phyloP scores from a whole-genome alignment of 2,797 vertebrate species.

The Alcedo quadribrachys region DNA sequence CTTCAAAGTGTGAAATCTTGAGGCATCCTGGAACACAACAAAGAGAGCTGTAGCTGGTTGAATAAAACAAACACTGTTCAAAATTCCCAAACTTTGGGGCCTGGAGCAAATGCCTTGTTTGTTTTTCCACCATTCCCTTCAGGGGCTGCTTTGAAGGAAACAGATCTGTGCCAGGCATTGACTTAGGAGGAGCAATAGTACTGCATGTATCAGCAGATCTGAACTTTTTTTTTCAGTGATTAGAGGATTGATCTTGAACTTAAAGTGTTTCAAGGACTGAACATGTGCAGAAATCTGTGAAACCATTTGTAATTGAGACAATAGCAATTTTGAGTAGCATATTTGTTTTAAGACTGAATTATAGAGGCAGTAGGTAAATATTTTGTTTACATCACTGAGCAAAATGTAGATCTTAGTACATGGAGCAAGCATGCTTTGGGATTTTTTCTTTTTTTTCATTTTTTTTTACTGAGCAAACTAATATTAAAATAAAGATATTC shows the following conservation, averaged over 20 bases:
- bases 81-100: constrained; percentile 28
- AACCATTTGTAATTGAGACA: neutral
- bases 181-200: neutral
- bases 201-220: neutral
- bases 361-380: neutral
- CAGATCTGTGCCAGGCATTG: neutral
- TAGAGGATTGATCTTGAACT: neutral
- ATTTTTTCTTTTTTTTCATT: too few relatives aligned
- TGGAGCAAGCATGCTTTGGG: neutral
- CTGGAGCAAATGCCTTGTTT: constrained; percentile 36
- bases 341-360: neutral
- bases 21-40: constrained; percentile 10
- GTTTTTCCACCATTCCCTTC: neutral
- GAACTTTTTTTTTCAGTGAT: neutral
- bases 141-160: constrained; percentile 32
- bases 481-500: neutral
- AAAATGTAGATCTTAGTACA: neutral
- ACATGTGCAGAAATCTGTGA: neutral
- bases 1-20: constrained; percentile 50
- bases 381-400: neutral
- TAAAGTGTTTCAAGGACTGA: neutral
- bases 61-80: constrained; percentile 32
- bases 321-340: neutral
- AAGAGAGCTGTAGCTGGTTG: constrained; percentile 20
- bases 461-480: neutral